Conservation (phyloP, 2,113 vertebrate genomes). For the Numenius arquata region DNA sequence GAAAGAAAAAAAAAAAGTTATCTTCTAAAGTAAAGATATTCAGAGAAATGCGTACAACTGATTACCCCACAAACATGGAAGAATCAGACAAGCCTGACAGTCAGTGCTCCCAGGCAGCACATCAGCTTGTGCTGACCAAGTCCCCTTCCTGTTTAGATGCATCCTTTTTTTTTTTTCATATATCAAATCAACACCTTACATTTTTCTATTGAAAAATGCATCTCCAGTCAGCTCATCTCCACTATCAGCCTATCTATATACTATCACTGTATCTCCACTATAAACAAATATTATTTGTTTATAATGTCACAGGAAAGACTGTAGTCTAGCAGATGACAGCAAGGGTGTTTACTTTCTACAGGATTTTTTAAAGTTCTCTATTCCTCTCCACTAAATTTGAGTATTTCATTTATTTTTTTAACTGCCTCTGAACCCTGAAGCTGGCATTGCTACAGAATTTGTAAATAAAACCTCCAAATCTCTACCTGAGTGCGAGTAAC, state of each 20-base stretch:
- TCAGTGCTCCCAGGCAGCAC: neutral
- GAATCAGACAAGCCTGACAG: neutral
- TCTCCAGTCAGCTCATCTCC: neutral
- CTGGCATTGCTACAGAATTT: neutral
- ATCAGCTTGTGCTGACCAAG: neutral
- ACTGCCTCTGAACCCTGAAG: neutral
- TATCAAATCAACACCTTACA: neutral
- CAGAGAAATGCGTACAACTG: neutral
- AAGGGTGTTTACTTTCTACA: neutral
- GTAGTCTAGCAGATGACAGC: neutral
- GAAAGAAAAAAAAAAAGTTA: neutral
- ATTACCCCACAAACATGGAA: neutral
- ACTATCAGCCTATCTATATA: neutral
- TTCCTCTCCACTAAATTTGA: neutral
- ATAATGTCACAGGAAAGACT: neutral
- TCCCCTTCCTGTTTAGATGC: neutral
- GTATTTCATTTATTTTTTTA: neutral
- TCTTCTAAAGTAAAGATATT: neutral
- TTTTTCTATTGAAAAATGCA: neutral
- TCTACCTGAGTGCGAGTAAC: neutral
- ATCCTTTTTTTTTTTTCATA: neutral
- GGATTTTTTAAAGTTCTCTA: neutral
- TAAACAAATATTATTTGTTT: neutral
- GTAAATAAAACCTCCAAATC: neutral
- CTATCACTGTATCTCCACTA: neutral